Base-by-base conservation (phyloP, 2,888 invertebrate genomes). In the Eledone cirrhosa region DNA sequence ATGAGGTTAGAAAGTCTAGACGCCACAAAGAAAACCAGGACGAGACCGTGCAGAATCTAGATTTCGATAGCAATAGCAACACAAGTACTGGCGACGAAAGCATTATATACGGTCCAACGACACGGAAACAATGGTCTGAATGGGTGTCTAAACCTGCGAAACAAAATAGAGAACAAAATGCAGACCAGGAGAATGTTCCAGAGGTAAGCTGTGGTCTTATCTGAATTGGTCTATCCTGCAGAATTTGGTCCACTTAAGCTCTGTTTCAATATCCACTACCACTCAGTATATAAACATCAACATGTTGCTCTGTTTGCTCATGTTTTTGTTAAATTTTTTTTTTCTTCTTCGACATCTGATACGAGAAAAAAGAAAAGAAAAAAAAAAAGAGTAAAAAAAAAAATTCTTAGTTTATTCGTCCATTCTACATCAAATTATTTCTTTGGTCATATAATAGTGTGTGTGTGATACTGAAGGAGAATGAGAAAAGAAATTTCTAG, bases 101-200 rank as follows among this genome's bases (percentile, higher is more conserved):
- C 82, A 91, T 83, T 81, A 82, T 92, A 81, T 93, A 92, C 85
- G 94, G 94, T 16, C 94, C 94, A 4, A 94, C 94, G 33, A 94
- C 95, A 13, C 92, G 95, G 29, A 92, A 94, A 83, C 94, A 94
- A 75, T 95, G 95, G 95, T 94, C 94, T 7, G 94, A 94, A 88
- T 94, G 93, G 93, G 94, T 87, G 53, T 78, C 78, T 24, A 82
- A 85, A 69, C 83, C 83, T 74, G 85, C 87, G 41, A 81, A 80
- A 76, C 76, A 48, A 48, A 48, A 48, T 48, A 48, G 76, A 48
- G 76, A 76, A 48, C 72, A 72, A 72, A 74, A 72, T 13, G 78
- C 59, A 31, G 74, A 78, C 47, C 78, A 78, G 75, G 79, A 79
- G 65, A 79, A 79, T 77, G 48, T 79, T 29, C 77, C 67, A n/a